Evolutionary conservation across 92 coral and sea anemone species (phyloP).

Genomic region (Diadumene lineata): DNA sequence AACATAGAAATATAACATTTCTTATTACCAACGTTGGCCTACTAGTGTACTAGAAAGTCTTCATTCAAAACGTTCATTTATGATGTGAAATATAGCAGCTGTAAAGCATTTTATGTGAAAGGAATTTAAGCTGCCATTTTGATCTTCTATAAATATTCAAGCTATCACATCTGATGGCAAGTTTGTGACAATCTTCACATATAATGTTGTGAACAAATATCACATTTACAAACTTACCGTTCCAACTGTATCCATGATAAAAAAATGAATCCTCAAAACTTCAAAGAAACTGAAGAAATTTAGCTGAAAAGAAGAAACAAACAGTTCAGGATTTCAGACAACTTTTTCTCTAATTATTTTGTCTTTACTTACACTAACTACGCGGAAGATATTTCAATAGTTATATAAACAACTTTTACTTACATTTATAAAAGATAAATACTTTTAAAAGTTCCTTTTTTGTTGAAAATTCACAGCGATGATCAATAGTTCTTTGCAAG

Average conservation of each 20-base stretch:
- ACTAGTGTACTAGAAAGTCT: too few species aligned
- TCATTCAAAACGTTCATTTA: too few species aligned
- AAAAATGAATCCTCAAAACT: background rate
- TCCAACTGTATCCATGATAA: conserved; percentile 36
- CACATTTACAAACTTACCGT: conserved; percentile 8
- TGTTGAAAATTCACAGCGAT: background rate
- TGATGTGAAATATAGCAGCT: too few species aligned
- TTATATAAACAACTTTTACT: background rate
- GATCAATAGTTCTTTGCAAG: background rate
- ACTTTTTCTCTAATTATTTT: too few species aligned
- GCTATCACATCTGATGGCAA: too few species aligned
- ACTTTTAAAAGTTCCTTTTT: background rate
- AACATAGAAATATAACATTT: background rate
- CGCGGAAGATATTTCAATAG: background rate
- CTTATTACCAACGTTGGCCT: too few species aligned
- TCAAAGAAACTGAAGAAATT: background rate
- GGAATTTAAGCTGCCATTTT: too few species aligned
- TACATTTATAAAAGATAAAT: background rate
- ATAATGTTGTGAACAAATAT: conserved; percentile 30
- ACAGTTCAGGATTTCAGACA: background rate
- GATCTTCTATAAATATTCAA: too few species aligned
- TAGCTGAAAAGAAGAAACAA: background rate
- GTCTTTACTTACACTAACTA: background rate
- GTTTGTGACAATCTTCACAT: too few species aligned
- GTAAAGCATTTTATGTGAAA: too few species aligned